Base-by-base conservation (phyloP, 2,113 vertebrate species). In the Cygnus atratus region DNA sequence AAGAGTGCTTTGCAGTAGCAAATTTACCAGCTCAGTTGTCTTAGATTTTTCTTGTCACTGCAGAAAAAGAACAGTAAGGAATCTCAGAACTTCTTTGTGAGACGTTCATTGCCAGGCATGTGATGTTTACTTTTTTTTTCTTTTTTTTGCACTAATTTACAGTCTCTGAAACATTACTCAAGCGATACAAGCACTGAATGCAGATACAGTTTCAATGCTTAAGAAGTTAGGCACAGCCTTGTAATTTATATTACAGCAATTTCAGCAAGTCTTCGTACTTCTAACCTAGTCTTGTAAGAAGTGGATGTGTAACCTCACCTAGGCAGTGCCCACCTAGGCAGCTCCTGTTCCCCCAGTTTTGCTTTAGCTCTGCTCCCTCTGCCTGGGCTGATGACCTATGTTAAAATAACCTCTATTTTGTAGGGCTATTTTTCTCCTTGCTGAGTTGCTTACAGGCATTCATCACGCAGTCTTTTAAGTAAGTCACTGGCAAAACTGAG, bases 361-460 rank as follows among this genome's bases (percentile, higher is more conserved):
- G 31, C 44, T 29, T 59, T 44, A 65, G 59, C 63, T 65, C 52
- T 46, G 29, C 81, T 86, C 20, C 55, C 61, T 61, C 55, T 25
- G 33, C 35, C 6, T 1, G 28, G 67, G 21, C 6, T 22, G 35
- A 6, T 15, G 25, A 20, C 43, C 14, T 0, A 0, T 17, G n/a
- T 18, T 84, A 13, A 46, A 43, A 6, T 18, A 11, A 1, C 7
- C 18, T 65, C 59, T 19, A 2, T 28, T 63, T 25, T 68, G 21
- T 68, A 65, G 80, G 63, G 48, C 61, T 81, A 50, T 1, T 50
- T 44, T 35, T 76, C 54, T 28, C 62, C 63, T 10, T 29, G 46
- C 71, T 2, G 37, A 22, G 52, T 35, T 26, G 31, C 71, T 29
- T 58, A 35, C n/a, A 41, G 86, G 46, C n/a, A 6, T 48, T 29